phyloP scores from a whole-genome alignment of 1,140 invertebrate genomes.

The Zophobas atratus region DNA sequence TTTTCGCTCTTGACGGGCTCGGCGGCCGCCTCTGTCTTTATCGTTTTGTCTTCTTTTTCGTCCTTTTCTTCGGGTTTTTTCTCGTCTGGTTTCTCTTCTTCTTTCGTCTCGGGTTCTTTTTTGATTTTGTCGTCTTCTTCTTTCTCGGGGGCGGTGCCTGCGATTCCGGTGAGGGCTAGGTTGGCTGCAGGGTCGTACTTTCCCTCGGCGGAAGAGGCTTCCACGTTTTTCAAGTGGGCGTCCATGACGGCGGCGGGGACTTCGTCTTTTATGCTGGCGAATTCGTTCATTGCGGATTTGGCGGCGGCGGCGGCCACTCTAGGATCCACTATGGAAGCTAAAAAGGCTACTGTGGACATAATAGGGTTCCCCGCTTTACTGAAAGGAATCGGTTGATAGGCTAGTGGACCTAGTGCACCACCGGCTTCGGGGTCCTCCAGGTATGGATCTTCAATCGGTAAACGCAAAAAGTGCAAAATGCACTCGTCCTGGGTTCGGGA shows the following conservation, averaged over 20 bases:
- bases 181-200: slow-evolving; percentile 88
- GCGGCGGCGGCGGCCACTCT: slow-evolving; percentile 96
- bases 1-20: slow-evolving; percentile 62
- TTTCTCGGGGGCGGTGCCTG: slow-evolving; percentile 84
- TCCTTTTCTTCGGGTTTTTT: slow-evolving; percentile 90
- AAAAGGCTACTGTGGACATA: slow-evolving; percentile 99
- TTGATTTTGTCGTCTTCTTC: slow-evolving; percentile 76
- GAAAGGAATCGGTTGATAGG: slow-evolving; percentile 98
- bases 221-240: slow-evolving; percentile 95
- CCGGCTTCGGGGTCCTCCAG: slow-evolving; percentile 88
- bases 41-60: slow-evolving; percentile 65
- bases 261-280: slow-evolving; percentile 95
- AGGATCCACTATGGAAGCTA: slow-evolving; percentile 98
- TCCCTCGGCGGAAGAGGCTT: slow-evolving; percentile 82
- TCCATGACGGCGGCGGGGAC: slow-evolving; percentile 96
- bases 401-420: slow-evolving; percentile 91
- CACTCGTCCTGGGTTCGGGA: slow-evolving; percentile 99
- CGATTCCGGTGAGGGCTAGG: slow-evolving; percentile 90
- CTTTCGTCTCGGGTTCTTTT: slow-evolving; percentile 70
- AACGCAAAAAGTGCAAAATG: slow-evolving; percentile 96
- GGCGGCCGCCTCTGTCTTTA: slow-evolving; percentile 53
- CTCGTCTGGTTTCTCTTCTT: slow-evolving; percentile 77
- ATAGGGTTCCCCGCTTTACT: slow-evolving; percentile 98
- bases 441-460: slow-evolving; percentile 99
- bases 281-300: slow-evolving; percentile 98